Percentiles rank a stretch among this genome's conserved stretches.
These are phyloP conservation scores for Ficedula albicollis DNA, from an alignment of 2,797 vertebrate genomes.

Conservation along the genomic window DNA sequence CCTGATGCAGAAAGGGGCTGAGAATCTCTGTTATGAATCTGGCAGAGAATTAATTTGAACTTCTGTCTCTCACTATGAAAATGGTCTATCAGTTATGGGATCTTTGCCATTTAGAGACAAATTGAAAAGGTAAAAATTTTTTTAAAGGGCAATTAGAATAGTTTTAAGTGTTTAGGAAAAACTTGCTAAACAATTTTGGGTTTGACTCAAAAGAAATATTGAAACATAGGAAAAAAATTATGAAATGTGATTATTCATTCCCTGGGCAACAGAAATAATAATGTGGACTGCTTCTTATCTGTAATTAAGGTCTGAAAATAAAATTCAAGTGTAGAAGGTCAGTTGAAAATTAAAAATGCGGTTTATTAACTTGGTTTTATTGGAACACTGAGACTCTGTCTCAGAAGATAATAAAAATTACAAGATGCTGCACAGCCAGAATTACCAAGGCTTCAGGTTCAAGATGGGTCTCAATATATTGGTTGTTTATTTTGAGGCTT, in stretches of 20 bases:
- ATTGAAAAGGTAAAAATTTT: neutral
- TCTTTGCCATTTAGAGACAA: neutral
- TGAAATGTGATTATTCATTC: neutral
- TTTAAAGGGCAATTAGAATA: neutral
- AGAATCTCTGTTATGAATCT: neutral
- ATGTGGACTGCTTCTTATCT: neutral
- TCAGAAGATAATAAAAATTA: neutral
- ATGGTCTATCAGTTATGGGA: neutral
- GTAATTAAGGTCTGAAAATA: neutral
- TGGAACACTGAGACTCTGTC: neutral
- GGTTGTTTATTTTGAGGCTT: neutral
- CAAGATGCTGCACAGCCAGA: neutral
- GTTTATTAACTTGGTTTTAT: neutral
- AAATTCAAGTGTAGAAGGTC: neutral
- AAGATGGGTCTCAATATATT: neutral
- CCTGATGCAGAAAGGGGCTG: neutral
- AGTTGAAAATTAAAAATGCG: neutral
- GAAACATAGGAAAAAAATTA: neutral
- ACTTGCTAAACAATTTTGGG: neutral
- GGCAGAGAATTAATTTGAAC: neutral
- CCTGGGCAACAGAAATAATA: neutral
- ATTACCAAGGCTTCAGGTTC: neutral
- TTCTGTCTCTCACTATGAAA: neutral
- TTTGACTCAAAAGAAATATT: neutral
- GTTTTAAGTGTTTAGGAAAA: neutral